phyloP scores from a whole-genome alignment of 2,113 vertebrate genomes.

The Sus scrofa region T2T-Sscrofa CM000813.6:143964501-143965000 shows the following conservation, averaged over 20 bases:
- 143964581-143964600: neutral
- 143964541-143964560: conserved; percentile 29
- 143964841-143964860: neutral
- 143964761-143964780: neutral
- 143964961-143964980: neutral
- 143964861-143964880: neutral
- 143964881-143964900: conserved; percentile 11
- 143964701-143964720: conserved; percentile 56
- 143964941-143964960: conserved; percentile 25
- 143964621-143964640: neutral
- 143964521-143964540: conserved; percentile 54
- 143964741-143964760: conserved; percentile 25
- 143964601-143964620: neutral
- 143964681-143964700: conserved; percentile 11
- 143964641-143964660: neutral
- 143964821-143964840: neutral
- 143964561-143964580: conserved; percentile 29
- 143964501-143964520: conserved; percentile 28
- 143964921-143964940: conserved; percentile 8
- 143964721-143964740: neutral
- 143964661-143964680: conserved; percentile 13
- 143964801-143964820: neutral
- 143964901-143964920: neutral
- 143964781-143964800: neutral
- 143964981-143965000: neutral